These are phyloP conservation scores for Alligator mississippiensis DNA, from an alignment of 2,113 vertebrate species.

Conservation along the genomic window DNA sequence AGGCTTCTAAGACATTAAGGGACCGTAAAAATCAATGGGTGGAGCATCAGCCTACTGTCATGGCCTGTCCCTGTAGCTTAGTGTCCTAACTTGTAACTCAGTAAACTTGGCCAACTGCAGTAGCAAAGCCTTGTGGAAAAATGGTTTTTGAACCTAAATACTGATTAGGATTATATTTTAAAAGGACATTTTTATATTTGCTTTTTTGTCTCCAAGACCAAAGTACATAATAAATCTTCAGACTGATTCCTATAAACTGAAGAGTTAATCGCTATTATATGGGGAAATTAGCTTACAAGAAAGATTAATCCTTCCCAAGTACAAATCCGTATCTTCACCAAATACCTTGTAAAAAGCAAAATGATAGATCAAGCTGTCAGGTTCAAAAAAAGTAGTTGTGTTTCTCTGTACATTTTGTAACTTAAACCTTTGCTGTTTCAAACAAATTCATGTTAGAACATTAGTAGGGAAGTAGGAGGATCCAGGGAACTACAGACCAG, in stretches of 20 bases:
- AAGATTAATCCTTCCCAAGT: not conserved
- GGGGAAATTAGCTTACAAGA: not conserved
- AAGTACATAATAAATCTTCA: not conserved
- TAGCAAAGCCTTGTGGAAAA: not conserved
- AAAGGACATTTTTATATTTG: not conserved
- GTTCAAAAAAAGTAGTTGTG: not conserved
- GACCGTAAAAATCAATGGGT: not conserved
- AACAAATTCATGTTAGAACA: too few species aligned
- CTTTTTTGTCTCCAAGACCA: not conserved
- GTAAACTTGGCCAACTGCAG: not conserved
- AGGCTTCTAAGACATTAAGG: not conserved
- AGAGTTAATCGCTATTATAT: not conserved
- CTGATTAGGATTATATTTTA: not conserved
- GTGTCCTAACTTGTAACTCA: not conserved
- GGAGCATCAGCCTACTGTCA: not conserved
- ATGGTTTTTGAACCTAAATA: not conserved
- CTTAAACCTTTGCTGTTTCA: not conserved
- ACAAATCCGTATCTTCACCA: fast-evolving
- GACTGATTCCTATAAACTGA: not conserved
- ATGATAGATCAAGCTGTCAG: not conserved
- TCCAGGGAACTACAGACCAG: too few species aligned
- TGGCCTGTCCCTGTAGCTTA: not conserved
- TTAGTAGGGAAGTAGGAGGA: not conserved
- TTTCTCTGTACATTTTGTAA: not conserved
- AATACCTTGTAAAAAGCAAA: not conserved